These are phyloP conservation scores for Peromyscus polionotus DNA, from an alignment of 2,113 vertebrate genomes.

Conservation along the genomic window DNA sequence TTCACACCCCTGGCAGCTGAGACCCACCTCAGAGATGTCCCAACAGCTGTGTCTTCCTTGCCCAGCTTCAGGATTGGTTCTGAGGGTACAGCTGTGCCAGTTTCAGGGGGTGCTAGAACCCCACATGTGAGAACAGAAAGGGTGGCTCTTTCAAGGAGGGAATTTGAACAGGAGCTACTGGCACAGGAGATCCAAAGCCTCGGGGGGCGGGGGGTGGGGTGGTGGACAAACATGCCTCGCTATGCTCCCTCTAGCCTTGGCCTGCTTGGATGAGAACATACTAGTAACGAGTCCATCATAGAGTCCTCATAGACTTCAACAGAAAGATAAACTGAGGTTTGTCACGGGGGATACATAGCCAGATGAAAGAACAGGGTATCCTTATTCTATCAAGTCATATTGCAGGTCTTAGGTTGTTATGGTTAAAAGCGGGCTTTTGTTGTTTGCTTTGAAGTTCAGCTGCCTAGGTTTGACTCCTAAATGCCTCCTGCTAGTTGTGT, in stretches of 20 bases:
- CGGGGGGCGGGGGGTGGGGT: background rate
- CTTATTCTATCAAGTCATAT: background rate
- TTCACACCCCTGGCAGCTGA: constrained; percentile 79
- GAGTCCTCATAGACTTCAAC: background rate
- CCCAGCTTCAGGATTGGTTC: constrained; percentile 41
- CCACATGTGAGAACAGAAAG: background rate
- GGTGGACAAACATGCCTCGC: background rate
- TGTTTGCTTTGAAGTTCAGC: background rate
- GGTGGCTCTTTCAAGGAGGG: background rate
- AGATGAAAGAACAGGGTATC: background rate
- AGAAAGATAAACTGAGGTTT: constrained; percentile 42
- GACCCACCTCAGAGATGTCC: constrained; percentile 77
- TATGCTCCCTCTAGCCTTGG: background rate
- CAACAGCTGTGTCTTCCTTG: constrained; percentile 78
- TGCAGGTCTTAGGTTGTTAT: background rate
- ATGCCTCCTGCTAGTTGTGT: background rate
- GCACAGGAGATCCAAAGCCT: background rate
- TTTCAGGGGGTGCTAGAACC: background rate
- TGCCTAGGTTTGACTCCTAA: constrained; percentile 33
- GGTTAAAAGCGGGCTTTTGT: background rate
- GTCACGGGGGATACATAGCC: background rate
- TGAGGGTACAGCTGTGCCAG: constrained; percentile 61
- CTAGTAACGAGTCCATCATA: background rate
- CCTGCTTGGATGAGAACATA: constrained; percentile 5
- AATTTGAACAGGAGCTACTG: background rate